Percentiles rank a stretch among this genome's conserved stretches.
Conservation (phyloP, 2,888 invertebrate species). For the Loripinus fragilis region DNA sequence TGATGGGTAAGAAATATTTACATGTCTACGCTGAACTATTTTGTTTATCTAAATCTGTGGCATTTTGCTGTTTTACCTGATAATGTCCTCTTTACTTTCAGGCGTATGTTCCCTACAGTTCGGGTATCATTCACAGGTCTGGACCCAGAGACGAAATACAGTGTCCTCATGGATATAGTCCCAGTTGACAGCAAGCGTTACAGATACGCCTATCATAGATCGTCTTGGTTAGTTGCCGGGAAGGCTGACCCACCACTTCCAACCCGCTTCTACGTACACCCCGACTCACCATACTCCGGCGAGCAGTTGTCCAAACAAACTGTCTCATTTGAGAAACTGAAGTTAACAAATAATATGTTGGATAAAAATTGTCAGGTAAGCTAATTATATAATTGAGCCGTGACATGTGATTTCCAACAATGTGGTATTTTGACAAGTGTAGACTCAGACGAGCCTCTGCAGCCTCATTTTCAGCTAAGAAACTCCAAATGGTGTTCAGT, state of each 20-base stretch:
- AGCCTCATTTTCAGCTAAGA: too few relatives aligned
- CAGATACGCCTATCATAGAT: constrained; percentile 98
- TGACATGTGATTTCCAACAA: too few relatives aligned
- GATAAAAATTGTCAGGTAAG: constrained; percentile 82
- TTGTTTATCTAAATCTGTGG: too few relatives aligned
- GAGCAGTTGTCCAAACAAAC: constrained; percentile 98
- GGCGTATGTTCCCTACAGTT: constrained; percentile 99
- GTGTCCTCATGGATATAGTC: constrained; percentile 97
- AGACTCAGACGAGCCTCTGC: too few relatives aligned
- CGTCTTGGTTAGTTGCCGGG: constrained; percentile 98
- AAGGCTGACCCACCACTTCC: constrained; percentile 98
- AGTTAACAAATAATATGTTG: constrained; percentile 99
- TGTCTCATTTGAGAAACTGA: constrained; percentile 99
- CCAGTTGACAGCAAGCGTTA: constrained; percentile 97
- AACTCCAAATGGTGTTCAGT: too few relatives aligned
- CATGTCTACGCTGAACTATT: too few relatives aligned
- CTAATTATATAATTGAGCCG: too few relatives aligned
- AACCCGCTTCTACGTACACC: constrained; percentile 96
- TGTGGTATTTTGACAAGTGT: too few relatives aligned
- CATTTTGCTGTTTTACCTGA: too few relatives aligned
- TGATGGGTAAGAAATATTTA: too few relatives aligned
- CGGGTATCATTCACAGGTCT: constrained; percentile 94
- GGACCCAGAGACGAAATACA: constrained; percentile 88
- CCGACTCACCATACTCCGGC: constrained; percentile 97
- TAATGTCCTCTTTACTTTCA: too few relatives aligned